Percentiles rank a stretch among this genome's conserved stretches.
Conservation (phyloP, 1,140 invertebrate genomes). For the Bombus superbus region DNA sequence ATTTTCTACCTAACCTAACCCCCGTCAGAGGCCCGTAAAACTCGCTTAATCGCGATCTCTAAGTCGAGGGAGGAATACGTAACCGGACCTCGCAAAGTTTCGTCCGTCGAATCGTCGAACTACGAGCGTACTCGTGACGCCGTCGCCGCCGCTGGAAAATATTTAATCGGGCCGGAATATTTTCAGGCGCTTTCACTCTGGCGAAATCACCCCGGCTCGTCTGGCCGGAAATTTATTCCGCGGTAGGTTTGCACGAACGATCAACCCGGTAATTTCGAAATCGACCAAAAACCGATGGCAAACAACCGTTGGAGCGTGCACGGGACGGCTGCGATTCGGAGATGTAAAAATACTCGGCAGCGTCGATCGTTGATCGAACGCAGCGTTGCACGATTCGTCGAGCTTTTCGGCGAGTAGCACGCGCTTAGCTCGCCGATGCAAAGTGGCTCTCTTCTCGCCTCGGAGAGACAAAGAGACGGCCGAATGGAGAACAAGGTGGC, state of each 20-base stretch:
- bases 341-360: slow-evolving; percentile 28
- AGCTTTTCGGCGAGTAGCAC: slow-evolving; percentile 13
- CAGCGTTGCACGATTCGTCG: slow-evolving; percentile 1
- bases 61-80: background rate
- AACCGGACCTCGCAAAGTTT: background rate
- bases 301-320: background rate
- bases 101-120: background rate
- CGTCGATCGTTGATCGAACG: background rate
- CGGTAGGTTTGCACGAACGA: slow-evolving; percentile 1
- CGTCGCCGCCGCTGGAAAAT: background rate
- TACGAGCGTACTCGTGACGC: background rate
- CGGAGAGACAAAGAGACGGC: slow-evolving; percentile 66
- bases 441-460: slow-evolving; percentile 63
- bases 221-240: slow-evolving; percentile 1
- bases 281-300: slow-evolving; percentile 5
- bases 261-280: slow-evolving; percentile 5
- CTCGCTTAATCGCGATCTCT: background rate
- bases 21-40: no score
- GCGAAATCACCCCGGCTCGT: background rate
- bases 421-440: slow-evolving; percentile 47
- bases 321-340: background rate
- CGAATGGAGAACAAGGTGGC: slow-evolving; percentile 67
- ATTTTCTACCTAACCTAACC: background rate
- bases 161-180: background rate
- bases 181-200: background rate